Evolutionary conservation across 1,140 invertebrate species (phyloP).

Genomic region (Potamilus streckersoni): DNA sequence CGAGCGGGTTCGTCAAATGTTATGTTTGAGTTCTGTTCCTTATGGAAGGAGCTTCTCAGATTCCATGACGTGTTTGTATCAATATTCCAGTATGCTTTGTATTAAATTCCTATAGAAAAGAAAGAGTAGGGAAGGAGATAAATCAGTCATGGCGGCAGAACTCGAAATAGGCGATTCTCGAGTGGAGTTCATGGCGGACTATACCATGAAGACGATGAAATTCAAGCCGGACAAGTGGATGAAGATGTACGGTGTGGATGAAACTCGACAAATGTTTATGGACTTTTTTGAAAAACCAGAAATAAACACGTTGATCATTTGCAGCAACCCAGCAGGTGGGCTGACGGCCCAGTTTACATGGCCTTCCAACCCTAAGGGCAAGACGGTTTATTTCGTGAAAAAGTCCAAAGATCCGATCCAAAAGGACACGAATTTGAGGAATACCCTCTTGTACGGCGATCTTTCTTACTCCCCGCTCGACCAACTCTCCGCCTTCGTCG

Average conservation of each 20-base stretch:
- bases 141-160: slow-evolving; percentile 39
- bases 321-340: slow-evolving; percentile 51
- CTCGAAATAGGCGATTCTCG: slow-evolving; percentile 75
- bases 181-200: slow-evolving; percentile 85
- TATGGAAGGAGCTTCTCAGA: too few relatives aligned
- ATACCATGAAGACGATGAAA: slow-evolving; percentile 88
- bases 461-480: slow-evolving; percentile 90
- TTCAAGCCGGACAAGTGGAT: slow-evolving; percentile 93
- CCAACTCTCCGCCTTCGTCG: slow-evolving; percentile 88
- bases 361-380: slow-evolving; percentile 78
- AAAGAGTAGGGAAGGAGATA: too few relatives aligned
- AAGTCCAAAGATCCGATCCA: slow-evolving; percentile 75
- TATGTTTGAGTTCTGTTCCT: too few relatives aligned
- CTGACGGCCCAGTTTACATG: slow-evolving; percentile 68
- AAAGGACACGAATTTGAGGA: slow-evolving; percentile 77
- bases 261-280: slow-evolving; percentile 82
- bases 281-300: slow-evolving; percentile 86
- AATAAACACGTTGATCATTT: slow-evolving; percentile 51
- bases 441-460: slow-evolving; percentile 87
- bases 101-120: too few relatives aligned
- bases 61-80: too few relatives aligned
- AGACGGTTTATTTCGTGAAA: slow-evolving; percentile 92
- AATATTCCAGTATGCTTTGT: too few relatives aligned
- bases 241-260: slow-evolving; percentile 84
- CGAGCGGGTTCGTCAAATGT: too few relatives aligned